A percentile compares a stretch with the other conserved stretches of the same genome.
These are phyloP conservation scores for Drosophila baimaii DNA, from an alignment of 1,140 invertebrate species.

Conservation along the genomic window DNA sequence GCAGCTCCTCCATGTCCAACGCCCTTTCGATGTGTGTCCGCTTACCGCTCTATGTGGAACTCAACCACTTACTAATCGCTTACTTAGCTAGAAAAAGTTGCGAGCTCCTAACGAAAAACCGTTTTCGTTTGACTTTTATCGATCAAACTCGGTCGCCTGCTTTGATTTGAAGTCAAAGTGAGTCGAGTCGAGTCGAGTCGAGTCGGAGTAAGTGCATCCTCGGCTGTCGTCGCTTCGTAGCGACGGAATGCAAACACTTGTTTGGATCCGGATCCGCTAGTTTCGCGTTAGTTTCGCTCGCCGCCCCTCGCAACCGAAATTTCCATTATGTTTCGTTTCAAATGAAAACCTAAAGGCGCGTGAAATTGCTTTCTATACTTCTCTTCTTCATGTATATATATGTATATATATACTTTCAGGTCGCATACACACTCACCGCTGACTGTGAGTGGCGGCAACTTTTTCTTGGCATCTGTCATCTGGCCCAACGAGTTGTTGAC, in stretches of 20 bases:
- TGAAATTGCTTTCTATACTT: conserved; percentile 56
- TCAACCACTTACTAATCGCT: conserved; percentile 26
- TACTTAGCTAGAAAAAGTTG: conserved; percentile 33
- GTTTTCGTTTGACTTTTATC: conserved; percentile 54
- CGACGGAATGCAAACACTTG: conserved; percentile 80
- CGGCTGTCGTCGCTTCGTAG: conserved; percentile 64
- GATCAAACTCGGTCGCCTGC: conserved; percentile 58
- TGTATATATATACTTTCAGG: conserved; percentile 7
- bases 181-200: conserved; percentile 8
- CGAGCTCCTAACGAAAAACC: conserved; percentile 6
- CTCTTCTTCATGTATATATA: not conserved
- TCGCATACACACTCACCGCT: not conserved
- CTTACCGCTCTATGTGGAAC: conserved; percentile 2
- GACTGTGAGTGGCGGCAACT: conserved; percentile 26
- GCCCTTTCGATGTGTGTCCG: too few species aligned
- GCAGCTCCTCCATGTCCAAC: conserved; percentile 85
- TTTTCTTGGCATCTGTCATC: conserved; percentile 55
- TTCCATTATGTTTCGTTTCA: conserved; percentile 55
- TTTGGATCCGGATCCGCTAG: conserved; percentile 34
- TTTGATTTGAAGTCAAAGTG: conserved; percentile 49
- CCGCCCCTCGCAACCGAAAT: conserved; percentile 49
- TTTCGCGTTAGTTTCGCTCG: conserved; percentile 16
- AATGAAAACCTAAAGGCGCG: conserved; percentile 49
- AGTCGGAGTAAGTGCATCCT: conserved; percentile 13
- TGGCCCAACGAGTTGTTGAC: conserved; percentile 44